Evolutionary conservation across 2,888 invertebrate species (phyloP), one percentile per base, ranked within the genome.

Genomic region (Cremastobaeus sp.): DNA sequence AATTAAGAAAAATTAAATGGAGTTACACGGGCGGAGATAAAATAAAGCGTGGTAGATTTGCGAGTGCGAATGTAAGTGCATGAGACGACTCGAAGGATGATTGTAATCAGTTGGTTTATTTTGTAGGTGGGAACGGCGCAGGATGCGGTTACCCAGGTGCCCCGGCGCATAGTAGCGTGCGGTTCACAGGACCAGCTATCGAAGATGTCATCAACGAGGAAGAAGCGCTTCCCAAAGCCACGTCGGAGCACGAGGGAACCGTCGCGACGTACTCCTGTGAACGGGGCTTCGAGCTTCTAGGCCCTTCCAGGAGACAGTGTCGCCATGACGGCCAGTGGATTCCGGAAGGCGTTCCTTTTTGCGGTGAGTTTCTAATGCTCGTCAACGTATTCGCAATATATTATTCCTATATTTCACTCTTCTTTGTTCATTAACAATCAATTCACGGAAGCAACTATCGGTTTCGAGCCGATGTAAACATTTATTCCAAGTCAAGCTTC

Each of bases 271-370:
- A 97, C 86, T 90, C 92, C 35, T 97, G 97, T 83, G 97, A 97
- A 84, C 89, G 94, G 34, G 96, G 96, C 9, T 97, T 96, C 85
- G 96, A 97, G 86, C 91, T 97, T 0, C 90, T 97, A n/a, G 97
- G 97, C 0, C 96, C 96, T 0, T 90, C 95, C 0, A 88, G 95
- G 73, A 89, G 96, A 74, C 90, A 92, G 12, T 97, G 97, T 83
- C 92, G 92, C 45, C 77, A 87, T 0, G 91, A 92, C 78, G 94
- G 94, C 8, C 91, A 91, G 35, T 97, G 97, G 97, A 88, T 91
- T 4, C 97, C 96, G 0, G 95, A 95, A 84, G 97, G 96, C 64
- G 94, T 97, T 80, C 97, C 97, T 3, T 97, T 97, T 88, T 97
- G 97, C 88, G 97, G 97, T 97, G 87, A 95, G 94, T 92, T 41